Evolutionary conservation across 1,140 invertebrate species (phyloP).

Genomic region (Pogonomyrmex californicus): DNA sequence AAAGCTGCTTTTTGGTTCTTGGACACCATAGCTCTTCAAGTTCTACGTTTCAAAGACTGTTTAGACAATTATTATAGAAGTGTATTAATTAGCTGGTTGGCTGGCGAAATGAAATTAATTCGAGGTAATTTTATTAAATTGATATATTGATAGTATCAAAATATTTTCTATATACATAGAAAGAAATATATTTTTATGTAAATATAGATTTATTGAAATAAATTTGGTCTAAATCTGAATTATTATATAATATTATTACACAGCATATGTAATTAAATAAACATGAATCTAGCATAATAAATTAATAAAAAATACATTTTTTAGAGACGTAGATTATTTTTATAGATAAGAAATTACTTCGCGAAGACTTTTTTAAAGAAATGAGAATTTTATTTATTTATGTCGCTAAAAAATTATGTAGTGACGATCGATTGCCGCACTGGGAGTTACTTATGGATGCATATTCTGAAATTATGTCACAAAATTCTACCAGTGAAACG

Average conservation of each 20-base stretch:
- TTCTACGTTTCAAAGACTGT: slow-evolving; percentile 58
- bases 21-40: slow-evolving; percentile 72
- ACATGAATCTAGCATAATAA: background rate
- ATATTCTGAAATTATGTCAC: slow-evolving; percentile 4
- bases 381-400: slow-evolving; percentile 70
- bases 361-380: slow-evolving; percentile 71
- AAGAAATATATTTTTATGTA: background rate
- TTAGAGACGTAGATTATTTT: slow-evolving; percentile 27
- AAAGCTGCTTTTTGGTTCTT: slow-evolving; percentile 80
- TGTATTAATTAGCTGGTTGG: slow-evolving; percentile 78
- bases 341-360: slow-evolving; percentile 68
- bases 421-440: slow-evolving; percentile 57
- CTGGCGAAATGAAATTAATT: slow-evolving; percentile 77
- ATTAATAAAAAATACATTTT: background rate
- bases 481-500: background rate
- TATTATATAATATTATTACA: background rate
- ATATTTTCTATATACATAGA: background rate
- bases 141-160: background rate
- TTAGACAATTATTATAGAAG: slow-evolving; percentile 69
- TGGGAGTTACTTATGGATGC: slow-evolving; percentile 66
- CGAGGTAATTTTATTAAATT: slow-evolving; percentile 59
- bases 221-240: background rate
- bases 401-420: slow-evolving; percentile 46
- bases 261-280: background rate
- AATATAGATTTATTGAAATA: background rate